A percentile compares a stretch with the other conserved stretches of the same genome.
Evolutionary conservation across 2,888 invertebrate genomes (phyloP).

Genomic region (Drosophila antonietae): DNA sequence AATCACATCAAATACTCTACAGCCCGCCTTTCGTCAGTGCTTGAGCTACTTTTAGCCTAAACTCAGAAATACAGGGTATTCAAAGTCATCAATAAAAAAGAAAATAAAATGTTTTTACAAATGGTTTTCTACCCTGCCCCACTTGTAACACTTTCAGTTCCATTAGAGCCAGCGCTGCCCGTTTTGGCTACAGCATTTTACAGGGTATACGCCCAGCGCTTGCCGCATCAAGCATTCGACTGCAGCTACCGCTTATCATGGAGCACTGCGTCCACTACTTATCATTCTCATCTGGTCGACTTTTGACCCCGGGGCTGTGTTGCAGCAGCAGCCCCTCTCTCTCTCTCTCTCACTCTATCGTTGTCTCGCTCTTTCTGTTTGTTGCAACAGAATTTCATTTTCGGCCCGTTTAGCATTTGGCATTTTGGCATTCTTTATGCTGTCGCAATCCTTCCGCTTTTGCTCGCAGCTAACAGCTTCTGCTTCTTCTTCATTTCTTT

Average conservation of each 20-base stretch:
- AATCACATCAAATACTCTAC: not conserved
- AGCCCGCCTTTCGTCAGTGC: not conserved
- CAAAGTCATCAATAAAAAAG: accelerated
- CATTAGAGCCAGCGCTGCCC: not conserved
- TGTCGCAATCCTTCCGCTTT: conserved; percentile 38
- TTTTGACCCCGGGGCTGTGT: conserved; percentile 25
- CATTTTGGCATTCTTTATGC: conserved; percentile 40
- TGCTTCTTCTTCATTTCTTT: not conserved
- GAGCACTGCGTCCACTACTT: conserved; percentile 41
- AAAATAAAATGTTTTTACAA: not conserved
- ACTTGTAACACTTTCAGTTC: not conserved
- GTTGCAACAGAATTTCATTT: conserved; percentile 71
- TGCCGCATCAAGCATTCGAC: conserved; percentile 26
- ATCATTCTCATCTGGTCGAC: conserved; percentile 48
- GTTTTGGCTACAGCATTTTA: not conserved
- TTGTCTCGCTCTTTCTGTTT: not conserved
- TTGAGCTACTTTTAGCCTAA: not conserved
- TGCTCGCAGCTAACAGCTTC: conserved; percentile 22
- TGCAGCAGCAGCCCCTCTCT: not conserved
- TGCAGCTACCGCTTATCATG: conserved; percentile 37
- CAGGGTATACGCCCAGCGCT: conserved; percentile 22
- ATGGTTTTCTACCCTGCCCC: no score
- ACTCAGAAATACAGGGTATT: not conserved
- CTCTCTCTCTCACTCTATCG: not conserved
- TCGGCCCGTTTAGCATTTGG: conserved; percentile 58